Evolutionary conservation across 2,888 invertebrate species (phyloP), one percentile per base, ranked within the genome.

Genomic region (Formica aserva): DNA sequence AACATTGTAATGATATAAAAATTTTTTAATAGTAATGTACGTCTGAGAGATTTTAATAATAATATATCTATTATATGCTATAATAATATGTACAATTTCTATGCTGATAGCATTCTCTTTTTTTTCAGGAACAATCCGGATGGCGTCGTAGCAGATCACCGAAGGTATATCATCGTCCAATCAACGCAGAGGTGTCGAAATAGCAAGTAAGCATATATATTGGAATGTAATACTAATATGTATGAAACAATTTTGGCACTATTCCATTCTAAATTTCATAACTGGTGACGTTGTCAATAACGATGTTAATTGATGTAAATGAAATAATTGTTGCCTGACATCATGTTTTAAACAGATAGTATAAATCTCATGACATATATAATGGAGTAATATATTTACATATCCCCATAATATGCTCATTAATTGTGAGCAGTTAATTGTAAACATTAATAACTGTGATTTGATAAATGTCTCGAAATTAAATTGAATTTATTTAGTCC

Each of bases 101-200:
- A 6, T 22, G 29, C 9, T 32, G 45, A 60, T 13, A 71, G 15
- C 45, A 45, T 45, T 69, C 13, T 38, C 13, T 77, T 32, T 91
- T 92, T 89, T 91, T 92, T 89, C 91, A 93, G 93, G 89, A 89
- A 60, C 91, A 93, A 85, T 89, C 91, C 48, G 89, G 91, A 82
- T 91, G 92, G 93, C 90, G 92, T 82, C 91, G 88, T 83, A 91
- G 91, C 81, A 89, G 91, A 88, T 92, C 92, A 80, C 92, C 92
- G 57, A 92, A 92, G 88, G 88, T 88, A 76, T 92, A 92, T 85
- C 91, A 90, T 86, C 93, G 92, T 76, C 89, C 88, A 78, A 90
- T 92, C 84, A 90, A 90, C 72, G 86, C 87, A 80, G 82, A 87
- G 84, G 69, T 76, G 62, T 76, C 84, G 82, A 91, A 89, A 67